Evolutionary conservation across 2,888 invertebrate species (phyloP), one percentile per base, ranked within the genome.

Genomic region (Brachyptera putata): DNA sequence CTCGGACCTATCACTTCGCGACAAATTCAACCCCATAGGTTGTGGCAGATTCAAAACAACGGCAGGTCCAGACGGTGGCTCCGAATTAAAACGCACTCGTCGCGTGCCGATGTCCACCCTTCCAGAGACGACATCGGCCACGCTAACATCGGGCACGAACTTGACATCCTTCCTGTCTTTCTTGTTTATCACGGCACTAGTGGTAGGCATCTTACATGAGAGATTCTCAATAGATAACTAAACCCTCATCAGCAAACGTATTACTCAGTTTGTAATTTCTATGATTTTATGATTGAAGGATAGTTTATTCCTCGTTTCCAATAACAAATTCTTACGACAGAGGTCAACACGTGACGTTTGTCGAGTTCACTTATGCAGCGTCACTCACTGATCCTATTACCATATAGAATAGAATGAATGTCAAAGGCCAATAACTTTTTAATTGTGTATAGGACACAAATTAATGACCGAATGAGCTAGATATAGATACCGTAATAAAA

Each of bases 1-100:
- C 64, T 82, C 82, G 56, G 78, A 77, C 46, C 69, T 72, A 55
- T 77, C 77, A 63, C 71, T 76, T 64, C 74, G 69, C 50, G 62
- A 65, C n/a, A 69, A 60, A 7, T 24, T 2, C 25, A 25, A 9
- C 5, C 66, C 65, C 24, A 64, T 62, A 21, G 57, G 58, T 5
- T 66, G 61, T 58, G 67, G 61, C 60, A 68, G 60, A 56, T 62
- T 64, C 41, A 68, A 56, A 22, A 41, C 21, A 46, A 39, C 25
- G 9, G 60, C 56, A 16, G 57, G 49, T 11, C 58, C 22, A 37
- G 53, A 37, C 24, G 58, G 58, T 26, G 50, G 39, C 24, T 53
- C 62, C 58, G 61, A 55, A 26, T 22, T 43, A 61, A 60, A 60
- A 16, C 57, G 37, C 21, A 57, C 18, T 16, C 34, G 16, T 18